These are phyloP conservation scores for Philonicus albiceps DNA, from an alignment of 2,888 invertebrate species.

Conservation along the genomic window DNA sequence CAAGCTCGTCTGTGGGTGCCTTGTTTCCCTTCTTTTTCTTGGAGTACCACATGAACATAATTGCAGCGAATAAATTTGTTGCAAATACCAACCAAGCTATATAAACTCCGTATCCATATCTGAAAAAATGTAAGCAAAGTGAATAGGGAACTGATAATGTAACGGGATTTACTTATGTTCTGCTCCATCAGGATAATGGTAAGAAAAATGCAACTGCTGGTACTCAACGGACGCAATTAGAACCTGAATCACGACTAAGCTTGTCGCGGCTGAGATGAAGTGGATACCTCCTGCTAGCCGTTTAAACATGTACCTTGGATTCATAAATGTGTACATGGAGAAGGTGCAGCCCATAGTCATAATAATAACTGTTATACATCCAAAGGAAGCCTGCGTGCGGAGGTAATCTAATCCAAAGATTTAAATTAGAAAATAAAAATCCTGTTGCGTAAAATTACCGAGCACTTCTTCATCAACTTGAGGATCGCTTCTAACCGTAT, in stretches of 20 bases:
- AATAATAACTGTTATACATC: constrained; percentile 80
- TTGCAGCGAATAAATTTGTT: constrained; percentile 72
- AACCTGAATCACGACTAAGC: constrained; percentile 84
- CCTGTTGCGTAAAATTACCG: constrained; percentile 60
- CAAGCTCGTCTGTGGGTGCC: constrained; percentile 82
- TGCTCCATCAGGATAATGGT: constrained; percentile 73
- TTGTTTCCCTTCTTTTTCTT: constrained; percentile 85
- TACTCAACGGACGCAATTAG: constrained; percentile 77
- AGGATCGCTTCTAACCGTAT: constrained; percentile 65
- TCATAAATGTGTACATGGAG: constrained; percentile 82
- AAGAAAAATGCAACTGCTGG: constrained; percentile 71
- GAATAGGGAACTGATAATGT: neutral
- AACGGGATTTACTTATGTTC: constrained; percentile 66
- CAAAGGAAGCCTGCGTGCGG: constrained; percentile 84
- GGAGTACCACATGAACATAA: constrained; percentile 81
- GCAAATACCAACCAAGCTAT: constrained; percentile 81
- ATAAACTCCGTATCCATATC: constrained; percentile 77
- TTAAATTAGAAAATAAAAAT: neutral
- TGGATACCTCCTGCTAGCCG: constrained; percentile 84
- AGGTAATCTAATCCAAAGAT: constrained; percentile 72
- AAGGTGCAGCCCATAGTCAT: constrained; percentile 84
- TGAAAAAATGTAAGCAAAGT: constrained; percentile 51
- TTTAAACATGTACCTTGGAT: constrained; percentile 89
- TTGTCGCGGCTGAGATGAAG: constrained; percentile 82
- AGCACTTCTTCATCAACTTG: constrained; percentile 67